Conservation (phyloP, 2,113 vertebrate species). For the Pycnonotus jocosus region DNA sequence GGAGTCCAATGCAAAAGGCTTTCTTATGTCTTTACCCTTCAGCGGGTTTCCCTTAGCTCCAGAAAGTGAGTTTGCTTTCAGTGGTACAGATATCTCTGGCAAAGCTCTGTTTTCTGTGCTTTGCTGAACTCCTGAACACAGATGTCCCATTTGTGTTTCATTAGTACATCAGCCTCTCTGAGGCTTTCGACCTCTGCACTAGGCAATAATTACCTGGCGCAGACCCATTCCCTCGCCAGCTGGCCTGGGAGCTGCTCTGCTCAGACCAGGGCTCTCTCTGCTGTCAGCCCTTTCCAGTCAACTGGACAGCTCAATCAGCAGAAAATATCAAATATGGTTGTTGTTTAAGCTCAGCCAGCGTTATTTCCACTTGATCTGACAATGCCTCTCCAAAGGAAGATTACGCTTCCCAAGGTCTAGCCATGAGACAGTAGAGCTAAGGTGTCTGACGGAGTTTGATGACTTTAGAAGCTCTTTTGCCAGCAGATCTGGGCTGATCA, state of each 20-base stretch:
- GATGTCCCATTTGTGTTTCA: conserved; percentile 84
- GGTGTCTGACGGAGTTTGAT: neutral
- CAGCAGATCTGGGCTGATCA: neutral
- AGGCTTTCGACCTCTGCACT: conserved; percentile 76
- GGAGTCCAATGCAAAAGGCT: neutral
- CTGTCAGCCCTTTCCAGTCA: conserved; percentile 80
- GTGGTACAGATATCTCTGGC: conserved; percentile 58
- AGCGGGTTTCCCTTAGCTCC: neutral
- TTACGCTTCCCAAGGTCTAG: neutral
- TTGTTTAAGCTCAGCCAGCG: neutral
- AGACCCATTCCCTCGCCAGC: conserved; percentile 73
- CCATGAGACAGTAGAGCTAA: neutral
- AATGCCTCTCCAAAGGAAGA: neutral
- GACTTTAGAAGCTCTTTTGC: neutral
- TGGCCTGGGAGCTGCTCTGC: conserved; percentile 77
- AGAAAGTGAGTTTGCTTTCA: neutral
- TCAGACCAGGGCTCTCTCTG: conserved; percentile 74
- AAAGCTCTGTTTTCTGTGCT: conserved; percentile 61
- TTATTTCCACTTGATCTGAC: conserved; percentile 7
- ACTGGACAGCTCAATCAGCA: conserved; percentile 70
- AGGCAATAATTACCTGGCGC: conserved; percentile 83
- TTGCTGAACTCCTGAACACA: conserved; percentile 78
- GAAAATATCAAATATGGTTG: conserved; percentile 52
- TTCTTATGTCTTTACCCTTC: neutral
- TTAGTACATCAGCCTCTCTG: conserved; percentile 73